These are phyloP conservation scores for Parnassius apollo DNA, from an alignment of 2,888 invertebrate species.

Conservation along the genomic window DNA sequence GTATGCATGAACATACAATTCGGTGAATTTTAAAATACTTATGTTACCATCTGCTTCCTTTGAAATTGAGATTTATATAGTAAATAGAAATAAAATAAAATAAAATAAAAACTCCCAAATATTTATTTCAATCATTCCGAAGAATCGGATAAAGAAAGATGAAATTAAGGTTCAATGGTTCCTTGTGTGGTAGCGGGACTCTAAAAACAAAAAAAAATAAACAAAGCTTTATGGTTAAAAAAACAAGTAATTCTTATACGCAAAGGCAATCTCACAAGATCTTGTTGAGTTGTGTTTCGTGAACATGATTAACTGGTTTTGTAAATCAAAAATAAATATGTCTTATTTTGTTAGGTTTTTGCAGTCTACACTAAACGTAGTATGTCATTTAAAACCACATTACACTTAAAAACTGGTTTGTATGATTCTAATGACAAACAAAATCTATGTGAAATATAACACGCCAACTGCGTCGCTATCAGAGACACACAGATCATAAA, in stretches of 20 bases:
- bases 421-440: constrained; percentile 7
- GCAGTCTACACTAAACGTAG: constrained; percentile 11
- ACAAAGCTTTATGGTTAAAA: background rate
- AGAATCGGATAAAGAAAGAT: no score
- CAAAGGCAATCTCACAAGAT: background rate
- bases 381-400: background rate
- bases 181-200: no score
- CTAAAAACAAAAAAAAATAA: background rate
- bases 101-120: no score
- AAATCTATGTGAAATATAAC: background rate
- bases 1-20: no score
- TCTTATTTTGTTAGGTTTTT: constrained; percentile 6
- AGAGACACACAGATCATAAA: constrained; percentile 7
- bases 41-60: no score
- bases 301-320: constrained; percentile 12
- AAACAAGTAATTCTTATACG: background rate
- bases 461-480: constrained; percentile 10
- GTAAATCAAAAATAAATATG: constrained; percentile 1
- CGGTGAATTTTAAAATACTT: no score
- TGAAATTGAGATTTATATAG: no score
- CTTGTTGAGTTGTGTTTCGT: background rate
- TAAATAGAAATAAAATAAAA: no score
- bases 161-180: no score
- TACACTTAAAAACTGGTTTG: constrained; percentile 15
- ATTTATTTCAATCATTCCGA: no score